Conservation (phyloP, 1,140 invertebrate genomes). For the Coelopa frigida region DNA sequence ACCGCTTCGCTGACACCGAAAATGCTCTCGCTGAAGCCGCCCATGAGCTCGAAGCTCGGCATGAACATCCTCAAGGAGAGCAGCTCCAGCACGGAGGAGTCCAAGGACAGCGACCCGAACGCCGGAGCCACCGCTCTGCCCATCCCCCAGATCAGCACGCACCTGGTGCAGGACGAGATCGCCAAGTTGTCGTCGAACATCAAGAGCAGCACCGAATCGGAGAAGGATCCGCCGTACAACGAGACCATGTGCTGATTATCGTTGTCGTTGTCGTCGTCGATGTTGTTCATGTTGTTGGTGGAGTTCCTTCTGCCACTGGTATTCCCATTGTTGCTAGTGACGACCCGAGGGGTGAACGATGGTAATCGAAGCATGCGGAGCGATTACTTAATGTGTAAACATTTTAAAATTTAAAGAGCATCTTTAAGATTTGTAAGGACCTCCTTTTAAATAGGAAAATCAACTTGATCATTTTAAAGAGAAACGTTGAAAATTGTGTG, state of each 20-base stretch:
- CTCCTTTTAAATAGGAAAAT: too few species aligned
- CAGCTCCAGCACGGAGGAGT: conserved; percentile 43
- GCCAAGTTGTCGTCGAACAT: conserved; percentile 44
- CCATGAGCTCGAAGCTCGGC: conserved; percentile 28
- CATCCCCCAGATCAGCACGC: conserved; percentile 42
- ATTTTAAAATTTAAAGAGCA: too few species aligned
- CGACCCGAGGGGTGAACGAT: too few species aligned
- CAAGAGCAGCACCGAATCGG: conserved; percentile 44
- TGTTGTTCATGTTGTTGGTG: too few species aligned
- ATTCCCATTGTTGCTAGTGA: too few species aligned
- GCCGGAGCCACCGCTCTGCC: conserved; percentile 16
- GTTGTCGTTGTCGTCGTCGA: background rate
- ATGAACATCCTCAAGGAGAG: conserved; percentile 44
- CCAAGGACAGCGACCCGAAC: conserved; percentile 24
- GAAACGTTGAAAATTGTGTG: too few species aligned
- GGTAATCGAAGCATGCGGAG: too few species aligned
- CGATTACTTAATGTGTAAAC: too few species aligned
- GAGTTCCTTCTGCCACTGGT: too few species aligned
- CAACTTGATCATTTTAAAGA: too few species aligned
- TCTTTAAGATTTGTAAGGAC: too few species aligned
- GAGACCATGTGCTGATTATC: conserved; percentile 42
- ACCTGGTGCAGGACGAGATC: conserved; percentile 43
- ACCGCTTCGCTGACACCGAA: conserved; percentile 15
- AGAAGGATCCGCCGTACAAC: conserved; percentile 44
- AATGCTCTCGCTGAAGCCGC: conserved; percentile 42